Evolutionary conservation across 2,797 vertebrate species (phyloP), one percentile per base, ranked within the genome.

Genomic region (Notolabrus celidotus): DNA sequence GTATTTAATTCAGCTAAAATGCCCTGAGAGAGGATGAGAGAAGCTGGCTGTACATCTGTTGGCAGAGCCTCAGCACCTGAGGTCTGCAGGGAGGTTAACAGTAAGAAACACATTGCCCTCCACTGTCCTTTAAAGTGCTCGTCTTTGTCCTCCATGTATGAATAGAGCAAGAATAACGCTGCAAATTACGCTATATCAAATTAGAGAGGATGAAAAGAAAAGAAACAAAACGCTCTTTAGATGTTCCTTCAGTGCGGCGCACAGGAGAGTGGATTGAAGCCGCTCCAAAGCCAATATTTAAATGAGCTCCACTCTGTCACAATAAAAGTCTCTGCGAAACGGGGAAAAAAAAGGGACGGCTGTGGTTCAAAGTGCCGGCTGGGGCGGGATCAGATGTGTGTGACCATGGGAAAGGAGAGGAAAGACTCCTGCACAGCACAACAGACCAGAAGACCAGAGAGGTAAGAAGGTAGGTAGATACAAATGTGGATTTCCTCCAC

Each of bases 1-100:
- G 65, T 52, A 88, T 88, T 86, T 83, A 77, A 89, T 85, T 86
- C 74, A 66, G 54, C 77, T 80, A 80, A 85, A 90, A 82, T 71
- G 74, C 67, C 79, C 71, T 43, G 49, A 77, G 84, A 86, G 75
- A 77, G 78, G 83, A 76, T 74, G 58, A 76, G 68, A 75, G 67
- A 68, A 68, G 71, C 55, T 74, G 67, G 63, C 74, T 63, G 59
- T 71, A 77, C 70, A 63, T 71, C 70, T 79, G 64, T 78, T 89
- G 79, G 84, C 82, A 81, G 67, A 66, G 73, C 23, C 33, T 82
- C 59, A 73, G 50, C 65, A 80, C 58, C 65, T 71, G 59, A 71
- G 71, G 67, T 80, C 80, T 82, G 60, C 67, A 76, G 62, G 74
- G 70, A 84, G 56, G 63, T 67, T 43, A 67, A 58, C 49, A 68